Evolutionary conservation across 2,888 invertebrate genomes (phyloP).

Genomic region (Cistogaster globosa): DNA sequence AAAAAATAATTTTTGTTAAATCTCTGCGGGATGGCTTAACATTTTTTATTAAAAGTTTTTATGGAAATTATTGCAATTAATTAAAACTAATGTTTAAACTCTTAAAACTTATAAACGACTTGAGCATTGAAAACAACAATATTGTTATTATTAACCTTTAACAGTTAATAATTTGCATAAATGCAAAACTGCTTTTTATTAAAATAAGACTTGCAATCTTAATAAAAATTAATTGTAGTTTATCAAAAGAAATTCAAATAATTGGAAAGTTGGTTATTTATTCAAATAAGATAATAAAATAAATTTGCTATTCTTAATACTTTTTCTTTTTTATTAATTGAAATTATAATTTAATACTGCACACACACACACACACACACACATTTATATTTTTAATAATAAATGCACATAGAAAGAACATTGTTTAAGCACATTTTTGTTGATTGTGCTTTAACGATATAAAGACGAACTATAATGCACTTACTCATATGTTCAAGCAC

Average conservation of each 20-base stretch:
- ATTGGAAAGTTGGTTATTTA: neutral
- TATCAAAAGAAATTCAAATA: conserved; percentile 36
- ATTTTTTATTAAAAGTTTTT: too few relatives aligned
- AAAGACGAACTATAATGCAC: conserved; percentile 46
- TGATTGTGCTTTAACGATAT: conserved; percentile 50
- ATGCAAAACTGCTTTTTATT: too few relatives aligned
- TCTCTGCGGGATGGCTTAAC: too few relatives aligned
- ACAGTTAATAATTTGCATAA: neutral
- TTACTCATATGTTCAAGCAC: conserved; percentile 60
- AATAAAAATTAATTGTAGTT: conserved; percentile 1
- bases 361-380: neutral
- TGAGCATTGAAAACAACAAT: too few relatives aligned
- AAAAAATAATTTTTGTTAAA: too few relatives aligned
- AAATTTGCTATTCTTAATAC: neutral
- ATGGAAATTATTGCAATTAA: too few relatives aligned
- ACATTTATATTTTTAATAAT: neutral
- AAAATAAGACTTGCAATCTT: neutral
- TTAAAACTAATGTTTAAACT: too few relatives aligned
- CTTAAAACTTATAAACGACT: too few relatives aligned
- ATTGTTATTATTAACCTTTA: neutral
- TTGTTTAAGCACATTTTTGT: conserved; percentile 12
- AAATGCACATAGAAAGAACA: neutral
- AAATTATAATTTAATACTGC: conserved; percentile 24
- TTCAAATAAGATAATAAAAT: conserved; percentile 4
- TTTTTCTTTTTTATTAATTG: conserved; percentile 3